Evolutionary conservation across 2,888 invertebrate genomes (phyloP).

Genomic region (Drosophila cognata): DNA sequence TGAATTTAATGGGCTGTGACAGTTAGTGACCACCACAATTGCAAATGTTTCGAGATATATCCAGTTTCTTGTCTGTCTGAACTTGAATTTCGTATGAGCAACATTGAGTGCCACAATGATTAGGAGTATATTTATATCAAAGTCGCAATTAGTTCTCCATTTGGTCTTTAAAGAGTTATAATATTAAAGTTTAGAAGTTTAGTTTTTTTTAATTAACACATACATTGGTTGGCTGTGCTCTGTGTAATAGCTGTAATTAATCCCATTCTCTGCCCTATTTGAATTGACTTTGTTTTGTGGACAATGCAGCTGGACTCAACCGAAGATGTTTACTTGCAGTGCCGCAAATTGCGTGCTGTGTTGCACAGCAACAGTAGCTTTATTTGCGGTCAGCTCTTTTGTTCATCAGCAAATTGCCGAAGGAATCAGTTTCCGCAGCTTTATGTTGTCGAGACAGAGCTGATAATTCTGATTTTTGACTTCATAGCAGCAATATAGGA

Average conservation of each 20-base stretch:
- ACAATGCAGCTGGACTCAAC: constrained; percentile 40
- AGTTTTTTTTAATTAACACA: neutral
- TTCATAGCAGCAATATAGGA: neutral
- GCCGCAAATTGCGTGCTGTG: constrained; percentile 39
- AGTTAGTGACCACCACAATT: constrained; percentile 52
- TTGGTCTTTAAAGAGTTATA: neutral
- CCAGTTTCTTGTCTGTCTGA: neutral
- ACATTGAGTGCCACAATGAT: neutral
- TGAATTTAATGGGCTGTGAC: constrained; percentile 76
- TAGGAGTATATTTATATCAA: neutral
- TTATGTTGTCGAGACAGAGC: neutral
- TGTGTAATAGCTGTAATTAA: neutral
- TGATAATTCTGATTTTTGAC: constrained; percentile 9
- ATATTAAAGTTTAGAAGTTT: neutral
- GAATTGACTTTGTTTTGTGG: constrained; percentile 17
- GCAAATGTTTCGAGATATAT: constrained; percentile 19
- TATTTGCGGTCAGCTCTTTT: constrained; percentile 42
- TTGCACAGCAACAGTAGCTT: constrained; percentile 31
- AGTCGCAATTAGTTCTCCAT: neutral
- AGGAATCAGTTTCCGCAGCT: too few species aligned
- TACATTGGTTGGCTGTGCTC: neutral
- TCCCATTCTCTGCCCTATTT: neutral
- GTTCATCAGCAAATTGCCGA: constrained; percentile 36
- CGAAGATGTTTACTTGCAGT: constrained; percentile 31
- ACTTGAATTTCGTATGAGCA: constrained; percentile 11